Base-by-base conservation (phyloP, 2,797 vertebrate species). In the Chromis chromis region DNA sequence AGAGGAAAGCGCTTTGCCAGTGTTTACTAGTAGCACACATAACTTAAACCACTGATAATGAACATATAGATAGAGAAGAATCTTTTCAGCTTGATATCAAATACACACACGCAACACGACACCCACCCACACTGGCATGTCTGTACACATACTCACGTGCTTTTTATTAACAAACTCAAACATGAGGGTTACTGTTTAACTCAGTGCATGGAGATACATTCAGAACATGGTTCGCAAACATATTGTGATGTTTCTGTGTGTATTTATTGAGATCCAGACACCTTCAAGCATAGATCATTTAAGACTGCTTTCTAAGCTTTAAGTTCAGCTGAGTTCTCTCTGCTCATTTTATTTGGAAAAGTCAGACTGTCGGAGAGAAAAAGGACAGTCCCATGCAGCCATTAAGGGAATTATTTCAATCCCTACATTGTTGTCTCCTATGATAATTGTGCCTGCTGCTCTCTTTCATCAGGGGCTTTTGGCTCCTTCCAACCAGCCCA, bases 351-450 rank as follows among this genome's bases (percentile, higher is more conserved):
- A 33, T 69, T 61, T 49, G 24, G 36, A 48, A 79, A 71, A 69
- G 67, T 83, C 76, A 72, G 62, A 63, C 39, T 56, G 68, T 68
- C 65, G 69, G 31, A 67, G n/a, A 71, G 42, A 36, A 63, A 57
- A 63, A 5, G 54, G 42, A 70, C 31, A 27, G 74, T 76, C 53
- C 69, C 61, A 82, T 48, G 71, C 57, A 63, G 48, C 52, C 65
- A 86, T 72, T 76, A 85, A 63, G 80, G 70, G 64, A 83, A 94
- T 92, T 87, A 92, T 91, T 92, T 93, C 83, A 93, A 94, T 91
- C 85, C 88, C 85, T 71, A 64, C 65, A 86, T 90, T 87, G 83
- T 86, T 88, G 87, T 86, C 88, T 90, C 76, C 75, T 72, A 27
- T 82, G 70, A 87, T 89, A 89, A 88, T 77, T 82, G 79, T 75